A percentile compares a stretch with the other conserved stretches of the same genome.
phyloP scores from a whole-genome alignment of 2,113 vertebrate genomes.

The Hipposideros armiger region DNA sequence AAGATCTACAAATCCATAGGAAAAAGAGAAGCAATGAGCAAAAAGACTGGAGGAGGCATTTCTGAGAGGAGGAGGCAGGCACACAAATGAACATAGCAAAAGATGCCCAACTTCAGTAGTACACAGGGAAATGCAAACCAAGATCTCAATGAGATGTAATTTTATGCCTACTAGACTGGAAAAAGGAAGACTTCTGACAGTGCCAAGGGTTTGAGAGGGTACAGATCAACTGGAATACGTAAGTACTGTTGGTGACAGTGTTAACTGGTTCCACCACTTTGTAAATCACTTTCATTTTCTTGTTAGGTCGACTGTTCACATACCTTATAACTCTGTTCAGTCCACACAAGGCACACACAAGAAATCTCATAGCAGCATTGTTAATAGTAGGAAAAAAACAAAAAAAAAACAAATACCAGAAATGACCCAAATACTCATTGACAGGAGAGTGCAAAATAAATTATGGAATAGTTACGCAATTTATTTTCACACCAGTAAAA shows the following conservation, averaged over 20 bases:
- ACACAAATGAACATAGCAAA: background rate
- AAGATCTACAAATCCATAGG: background rate
- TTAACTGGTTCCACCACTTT: background rate
- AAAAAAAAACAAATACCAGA: background rate
- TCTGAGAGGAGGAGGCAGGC: background rate
- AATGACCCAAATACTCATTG: background rate
- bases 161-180: background rate
- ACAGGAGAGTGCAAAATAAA: background rate
- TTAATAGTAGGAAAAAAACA: background rate
- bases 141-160: background rate
- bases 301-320: background rate
- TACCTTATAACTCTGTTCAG: background rate
- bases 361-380: background rate
- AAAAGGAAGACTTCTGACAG: background rate
- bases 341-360: too few relatives aligned
- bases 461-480: background rate
- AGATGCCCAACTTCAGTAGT: too few relatives aligned
- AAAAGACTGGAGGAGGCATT: too few relatives aligned
- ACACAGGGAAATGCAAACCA: background rate
- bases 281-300: background rate
- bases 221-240: fast-evolving
- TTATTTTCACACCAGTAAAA: background rate
- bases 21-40: background rate
- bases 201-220: background rate
- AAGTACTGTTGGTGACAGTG: background rate